Evolutionary conservation across 2,888 invertebrate species (phyloP).

Genomic region (Steinernema hermaphroditum): DNA sequence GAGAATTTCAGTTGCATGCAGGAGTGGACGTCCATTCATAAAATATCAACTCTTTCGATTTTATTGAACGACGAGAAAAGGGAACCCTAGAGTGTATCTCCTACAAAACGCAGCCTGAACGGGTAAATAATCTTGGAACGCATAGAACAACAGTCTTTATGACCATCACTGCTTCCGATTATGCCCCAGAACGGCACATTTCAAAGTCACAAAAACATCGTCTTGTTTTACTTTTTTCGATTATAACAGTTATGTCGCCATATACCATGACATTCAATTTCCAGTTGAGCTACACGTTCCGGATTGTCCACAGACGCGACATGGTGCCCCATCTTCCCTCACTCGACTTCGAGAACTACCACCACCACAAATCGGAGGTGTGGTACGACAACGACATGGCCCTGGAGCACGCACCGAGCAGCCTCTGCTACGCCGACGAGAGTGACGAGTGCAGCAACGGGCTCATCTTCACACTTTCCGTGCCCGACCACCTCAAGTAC

Average conservation of each 20-base stretch:
- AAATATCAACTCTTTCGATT: no score
- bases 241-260: not conserved
- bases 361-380: conserved; percentile 52
- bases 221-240: not conserved
- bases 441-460: conserved; percentile 51
- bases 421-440: conserved; percentile 52
- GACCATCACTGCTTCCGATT: no score
- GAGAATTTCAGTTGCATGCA: not conserved
- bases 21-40: no score
- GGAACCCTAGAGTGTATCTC: no score
- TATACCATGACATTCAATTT: no score
- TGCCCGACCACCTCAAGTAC: conserved; percentile 48
- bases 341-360: conserved; percentile 49
- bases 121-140: no score
- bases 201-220: no score
- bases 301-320: conserved; percentile 53
- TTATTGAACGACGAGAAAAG: no score
- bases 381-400: conserved; percentile 57
- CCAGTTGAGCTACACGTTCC: conserved; percentile 43
- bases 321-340: conserved; percentile 54
- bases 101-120: no score
- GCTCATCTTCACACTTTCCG: conserved; percentile 43
- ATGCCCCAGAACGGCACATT: no score
- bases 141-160: no score
- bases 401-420: conserved; percentile 29